These are phyloP conservation scores for Sicus ferrugineus DNA, from an alignment of 2,888 invertebrate genomes.

Conservation along the genomic window DNA sequence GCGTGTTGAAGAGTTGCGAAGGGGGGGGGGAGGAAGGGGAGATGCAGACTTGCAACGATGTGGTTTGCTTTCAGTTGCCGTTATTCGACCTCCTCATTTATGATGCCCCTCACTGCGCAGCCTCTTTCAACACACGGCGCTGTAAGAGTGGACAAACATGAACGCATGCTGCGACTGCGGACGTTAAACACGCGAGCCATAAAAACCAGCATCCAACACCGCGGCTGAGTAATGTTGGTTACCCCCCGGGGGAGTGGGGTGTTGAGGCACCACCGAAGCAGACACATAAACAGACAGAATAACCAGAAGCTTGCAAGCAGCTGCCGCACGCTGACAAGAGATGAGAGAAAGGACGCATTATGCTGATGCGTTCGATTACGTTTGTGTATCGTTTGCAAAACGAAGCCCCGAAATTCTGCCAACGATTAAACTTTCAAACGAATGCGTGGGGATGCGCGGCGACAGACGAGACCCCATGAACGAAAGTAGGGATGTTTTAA, in stretches of 20 bases:
- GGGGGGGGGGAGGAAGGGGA: background rate
- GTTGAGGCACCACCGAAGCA: background rate
- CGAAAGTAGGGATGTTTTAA: too few species aligned
- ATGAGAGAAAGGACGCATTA: background rate
- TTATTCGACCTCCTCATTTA: slow-evolving; percentile 34
- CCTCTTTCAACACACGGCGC: background rate
- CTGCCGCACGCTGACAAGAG: background rate
- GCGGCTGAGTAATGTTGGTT: background rate
- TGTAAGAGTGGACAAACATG: background rate
- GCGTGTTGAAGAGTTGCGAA: background rate
- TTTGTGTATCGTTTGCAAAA: background rate
- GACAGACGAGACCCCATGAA: background rate
- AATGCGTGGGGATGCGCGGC: background rate
- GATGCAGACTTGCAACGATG: background rate
- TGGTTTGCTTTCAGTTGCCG: slow-evolving; percentile 32
- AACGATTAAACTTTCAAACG: background rate
- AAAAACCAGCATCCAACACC: background rate
- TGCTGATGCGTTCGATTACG: background rate
- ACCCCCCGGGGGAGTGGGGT: background rate
- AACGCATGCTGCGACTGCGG: background rate
- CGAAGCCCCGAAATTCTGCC: background rate
- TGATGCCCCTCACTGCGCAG: background rate
- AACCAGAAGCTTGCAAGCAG: background rate
- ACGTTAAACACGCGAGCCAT: background rate
- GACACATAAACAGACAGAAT: background rate